phyloP scores from a whole-genome alignment of 1,140 invertebrate species.

The Lepidurus apus region DNA sequence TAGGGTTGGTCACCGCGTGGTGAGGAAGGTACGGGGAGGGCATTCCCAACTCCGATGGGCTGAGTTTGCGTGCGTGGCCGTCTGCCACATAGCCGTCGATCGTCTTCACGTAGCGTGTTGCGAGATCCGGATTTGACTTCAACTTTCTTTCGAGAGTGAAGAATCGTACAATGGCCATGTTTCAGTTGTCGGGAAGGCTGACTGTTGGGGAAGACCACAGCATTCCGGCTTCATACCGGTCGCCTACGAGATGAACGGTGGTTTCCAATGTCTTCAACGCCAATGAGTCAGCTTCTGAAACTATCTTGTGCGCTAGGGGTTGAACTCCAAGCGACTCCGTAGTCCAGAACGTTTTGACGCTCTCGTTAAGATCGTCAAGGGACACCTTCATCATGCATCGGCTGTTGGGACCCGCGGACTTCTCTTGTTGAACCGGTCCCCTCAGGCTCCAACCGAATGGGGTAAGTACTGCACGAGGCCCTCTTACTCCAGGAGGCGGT shows the following conservation, averaged over 20 bases:
- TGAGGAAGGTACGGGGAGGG: conserved; percentile 35
- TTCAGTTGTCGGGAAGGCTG: conserved; percentile 30
- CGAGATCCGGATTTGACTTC: conserved; percentile 26
- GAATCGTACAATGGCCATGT: conserved; percentile 13
- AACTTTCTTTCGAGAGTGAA: conserved; percentile 27
- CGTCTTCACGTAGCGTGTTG: background rate
- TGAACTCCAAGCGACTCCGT: conserved; percentile 33
- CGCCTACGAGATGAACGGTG: conserved; percentile 27
- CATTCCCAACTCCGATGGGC: background rate
- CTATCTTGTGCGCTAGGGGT: background rate
- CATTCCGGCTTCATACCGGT: conserved; percentile 32
- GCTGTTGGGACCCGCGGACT: no score
- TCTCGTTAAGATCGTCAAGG: background rate
- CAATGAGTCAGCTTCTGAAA: conserved; percentile 25
- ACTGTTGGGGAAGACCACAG: conserved; percentile 33
- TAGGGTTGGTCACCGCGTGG: conserved; percentile 33
- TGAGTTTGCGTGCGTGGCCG: conserved; percentile 26
- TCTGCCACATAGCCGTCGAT: conserved; percentile 28
- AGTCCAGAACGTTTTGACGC: conserved; percentile 25
- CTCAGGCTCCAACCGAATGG: background rate
- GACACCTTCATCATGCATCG: no score
- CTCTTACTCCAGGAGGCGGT: conserved; percentile 16
- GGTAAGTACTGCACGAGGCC: background rate
- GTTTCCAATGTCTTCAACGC: conserved; percentile 28
- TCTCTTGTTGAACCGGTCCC: no score